Percentiles rank a stretch among this genome's conserved stretches.
These are phyloP conservation scores for Dicyrtomina minuta DNA, from an alignment of 2,888 invertebrate genomes.

Conservation along the genomic window DNA sequence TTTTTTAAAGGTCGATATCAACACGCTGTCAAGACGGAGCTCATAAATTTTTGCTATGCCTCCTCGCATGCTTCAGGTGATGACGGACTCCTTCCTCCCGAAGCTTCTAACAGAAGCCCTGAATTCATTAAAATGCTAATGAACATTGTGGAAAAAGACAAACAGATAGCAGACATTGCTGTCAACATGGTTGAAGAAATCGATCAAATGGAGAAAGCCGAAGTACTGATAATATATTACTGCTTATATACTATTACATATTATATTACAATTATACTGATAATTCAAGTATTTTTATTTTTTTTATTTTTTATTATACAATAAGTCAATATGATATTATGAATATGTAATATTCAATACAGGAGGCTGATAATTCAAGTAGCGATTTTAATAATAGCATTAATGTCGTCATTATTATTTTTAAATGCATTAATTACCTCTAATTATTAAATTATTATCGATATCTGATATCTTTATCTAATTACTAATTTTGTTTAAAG, in stretches of 20 bases:
- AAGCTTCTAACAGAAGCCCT: neutral
- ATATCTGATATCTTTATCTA: too few species aligned
- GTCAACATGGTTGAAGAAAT: conserved; percentile 10
- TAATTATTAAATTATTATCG: too few species aligned
- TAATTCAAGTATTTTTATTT: neutral
- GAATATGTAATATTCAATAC: too few species aligned
- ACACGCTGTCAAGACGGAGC: conserved; percentile 5
- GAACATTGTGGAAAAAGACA: conserved; percentile 16
- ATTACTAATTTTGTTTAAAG: too few species aligned
- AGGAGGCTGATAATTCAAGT: too few species aligned
- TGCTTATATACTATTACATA: too few species aligned
- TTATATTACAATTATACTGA: too few species aligned
- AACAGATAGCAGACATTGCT: conserved; percentile 10
- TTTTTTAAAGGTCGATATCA: conserved; percentile 7
- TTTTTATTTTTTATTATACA: neutral
- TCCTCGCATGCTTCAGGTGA: conserved; percentile 9
- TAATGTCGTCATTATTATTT: too few species aligned
- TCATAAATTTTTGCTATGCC: neutral
- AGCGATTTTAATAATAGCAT: too few species aligned
- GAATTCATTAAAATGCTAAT: conserved; percentile 8
- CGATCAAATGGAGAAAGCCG: conserved; percentile 4
- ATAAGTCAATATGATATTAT: too few species aligned
- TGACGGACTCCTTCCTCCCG: neutral
- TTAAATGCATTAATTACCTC: too few species aligned
- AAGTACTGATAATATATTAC: neutral